These are phyloP conservation scores for Drosophila austrosaltans DNA, from an alignment of 2,888 invertebrate genomes.

Conservation along the genomic window DNA sequence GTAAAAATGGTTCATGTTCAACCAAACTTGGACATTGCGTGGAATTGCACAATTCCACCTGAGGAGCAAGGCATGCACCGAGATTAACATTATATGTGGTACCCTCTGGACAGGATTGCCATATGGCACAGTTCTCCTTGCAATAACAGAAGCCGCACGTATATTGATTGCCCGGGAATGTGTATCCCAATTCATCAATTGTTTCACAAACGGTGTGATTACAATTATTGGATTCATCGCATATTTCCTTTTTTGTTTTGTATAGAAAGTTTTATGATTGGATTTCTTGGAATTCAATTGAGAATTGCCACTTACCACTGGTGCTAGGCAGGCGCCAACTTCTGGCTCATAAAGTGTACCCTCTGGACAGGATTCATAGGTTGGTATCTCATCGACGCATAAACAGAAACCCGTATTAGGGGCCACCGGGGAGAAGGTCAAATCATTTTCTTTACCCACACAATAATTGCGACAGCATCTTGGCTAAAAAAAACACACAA, in stretches of 20 bases:
- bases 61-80: background rate
- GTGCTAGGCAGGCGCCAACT: slow-evolving; percentile 24
- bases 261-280: background rate
- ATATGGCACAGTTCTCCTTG: slow-evolving; percentile 8
- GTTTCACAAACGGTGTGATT: background rate
- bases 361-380: slow-evolving; percentile 47
- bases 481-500: slow-evolving; percentile 42
- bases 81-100: background rate
- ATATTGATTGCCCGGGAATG: background rate
- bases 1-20: slow-evolving; percentile 21
- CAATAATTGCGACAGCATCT: slow-evolving; percentile 66
- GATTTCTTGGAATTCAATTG: background rate
- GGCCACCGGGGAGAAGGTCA: slow-evolving; percentile 48
- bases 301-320: slow-evolving; percentile 14
- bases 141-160: slow-evolving; percentile 5
- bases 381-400: slow-evolving; percentile 48
- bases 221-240: background rate
- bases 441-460: slow-evolving; percentile 26
- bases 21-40: slow-evolving; percentile 9
- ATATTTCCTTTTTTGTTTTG: background rate
- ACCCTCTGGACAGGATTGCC: background rate
- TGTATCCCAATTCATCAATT: background rate
- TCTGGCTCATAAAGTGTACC: slow-evolving; percentile 34
- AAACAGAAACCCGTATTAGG: slow-evolving; percentile 63
- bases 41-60: slow-evolving; percentile 33